Base-by-base conservation (phyloP, 2,113 vertebrate species). In the Atherinomorus stipes region DNA sequence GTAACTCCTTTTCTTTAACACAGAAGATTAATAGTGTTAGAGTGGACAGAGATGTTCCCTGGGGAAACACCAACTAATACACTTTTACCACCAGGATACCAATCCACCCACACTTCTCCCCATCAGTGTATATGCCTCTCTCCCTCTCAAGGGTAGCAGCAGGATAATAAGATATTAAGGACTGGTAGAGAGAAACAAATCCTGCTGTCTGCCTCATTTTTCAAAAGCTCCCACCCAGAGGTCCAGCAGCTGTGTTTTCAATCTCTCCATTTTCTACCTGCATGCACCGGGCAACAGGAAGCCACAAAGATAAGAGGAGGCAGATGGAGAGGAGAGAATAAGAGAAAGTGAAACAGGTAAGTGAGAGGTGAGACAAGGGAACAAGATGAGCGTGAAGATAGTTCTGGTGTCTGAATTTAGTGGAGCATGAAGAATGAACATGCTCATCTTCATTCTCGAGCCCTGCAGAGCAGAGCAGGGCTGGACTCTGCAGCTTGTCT, bases 111-210 rank as follows among this genome's bases (percentile, higher is more conserved):
- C 71, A 79, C 64, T 45, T 50, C 6, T 60, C 42, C 19, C n/a
- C 63, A 54, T 69, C 34, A 61, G 44, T 25, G 19, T 63, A 25
- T 59, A 1, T 59, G 58, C 65, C 37, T 54, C 40, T 63, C 49
- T 38, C 34, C 40, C 37, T 76, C 38, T 84, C 31, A 63, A 83
- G 70, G 76, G 40, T 74, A 74, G 73, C 61, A 60, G 59, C 71
- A 45, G 80, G 85, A 78, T 83, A 86, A 86, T 75, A 78, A 80
- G 69, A 68, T 81, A 74, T 78, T 81, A 77, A 63, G 26, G 23
- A 66, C 21, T 68, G 76, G 72, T 21, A 19, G 31, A 60, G 52
- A 61, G 23, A 83, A 89, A 89, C 68, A 74, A 84, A 82, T 84
- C 76, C 63, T 23, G n/a, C 34, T 73, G 52, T 83, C 42, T 70